phyloP scores from a whole-genome alignment of 2,888 invertebrate genomes.

The Pseudoips prasinana region DNA sequence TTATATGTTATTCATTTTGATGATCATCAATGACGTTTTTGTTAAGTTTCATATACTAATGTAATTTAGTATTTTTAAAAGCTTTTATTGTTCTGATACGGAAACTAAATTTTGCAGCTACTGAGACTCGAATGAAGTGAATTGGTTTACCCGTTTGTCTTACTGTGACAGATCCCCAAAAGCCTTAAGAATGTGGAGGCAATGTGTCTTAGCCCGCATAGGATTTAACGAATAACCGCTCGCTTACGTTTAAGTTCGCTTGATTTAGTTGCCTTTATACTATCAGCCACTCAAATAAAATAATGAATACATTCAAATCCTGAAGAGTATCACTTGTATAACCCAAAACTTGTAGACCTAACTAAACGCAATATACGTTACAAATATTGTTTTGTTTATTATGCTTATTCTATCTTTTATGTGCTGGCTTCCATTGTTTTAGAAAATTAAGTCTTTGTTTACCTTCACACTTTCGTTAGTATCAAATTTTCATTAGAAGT shows the following conservation, averaged over 20 bases:
- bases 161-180: conserved; percentile 15
- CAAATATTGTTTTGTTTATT: conserved; percentile 4
- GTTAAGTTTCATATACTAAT: no score
- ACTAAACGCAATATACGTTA: no score
- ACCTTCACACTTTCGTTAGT: conserved; percentile 23
- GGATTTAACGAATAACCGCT: conserved; percentile 12
- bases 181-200: conserved; percentile 14
- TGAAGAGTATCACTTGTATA: no score
- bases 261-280: conserved; percentile 14
- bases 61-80: no score
- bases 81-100: no score
- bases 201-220: conserved; percentile 28
- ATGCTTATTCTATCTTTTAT: conserved; percentile 13
- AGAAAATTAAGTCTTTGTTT: conserved; percentile 26
- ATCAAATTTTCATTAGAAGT: conserved; percentile 27
- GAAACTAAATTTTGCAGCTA: no score
- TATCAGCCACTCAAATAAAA: conserved; percentile 17
- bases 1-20: no score
- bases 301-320: conserved; percentile 10
- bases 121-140: no score
- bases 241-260: conserved; percentile 10
- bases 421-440: conserved; percentile 20
- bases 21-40: no score
- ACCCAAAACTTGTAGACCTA: no score
- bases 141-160: no score